These are phyloP conservation scores for Neogobius melanostomus DNA, from an alignment of 2,113 vertebrate genomes.

Conservation along the genomic window DNA sequence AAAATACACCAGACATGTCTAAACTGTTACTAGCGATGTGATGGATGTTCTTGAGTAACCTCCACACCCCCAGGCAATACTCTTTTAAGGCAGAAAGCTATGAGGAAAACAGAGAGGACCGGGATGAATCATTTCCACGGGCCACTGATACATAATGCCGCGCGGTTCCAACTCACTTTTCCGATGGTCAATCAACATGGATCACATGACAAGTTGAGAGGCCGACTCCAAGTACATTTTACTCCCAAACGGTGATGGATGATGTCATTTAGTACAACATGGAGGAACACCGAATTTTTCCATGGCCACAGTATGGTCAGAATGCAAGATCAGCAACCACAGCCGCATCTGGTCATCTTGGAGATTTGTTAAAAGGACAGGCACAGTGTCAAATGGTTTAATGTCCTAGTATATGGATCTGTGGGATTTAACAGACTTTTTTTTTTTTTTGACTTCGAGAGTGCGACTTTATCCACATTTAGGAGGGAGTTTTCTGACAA, in stretches of 20 bases:
- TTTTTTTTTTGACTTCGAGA: too few species aligned
- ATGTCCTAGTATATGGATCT: not conserved
- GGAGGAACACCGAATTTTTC: constrained; percentile 56
- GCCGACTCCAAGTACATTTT: constrained; percentile 22
- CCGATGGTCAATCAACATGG: constrained; percentile 15
- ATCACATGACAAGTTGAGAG: constrained; percentile 22
- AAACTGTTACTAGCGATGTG: constrained; percentile 41
- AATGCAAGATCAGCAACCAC: constrained; percentile 68
- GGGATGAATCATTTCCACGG: constrained; percentile 40
- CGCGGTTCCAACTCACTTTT: constrained; percentile 8
- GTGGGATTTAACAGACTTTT: too few species aligned
- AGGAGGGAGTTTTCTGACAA: too few species aligned
- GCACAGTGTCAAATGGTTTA: not conserved
- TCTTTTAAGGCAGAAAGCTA: constrained; percentile 37
- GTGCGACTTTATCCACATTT: too few species aligned
- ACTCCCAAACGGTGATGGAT: constrained; percentile 35
- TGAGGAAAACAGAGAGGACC: constrained; percentile 42
- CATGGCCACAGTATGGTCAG: constrained; percentile 57
- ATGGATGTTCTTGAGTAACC: constrained; percentile 55
- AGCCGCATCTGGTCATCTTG: constrained; percentile 63
- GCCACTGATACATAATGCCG: constrained; percentile 1
- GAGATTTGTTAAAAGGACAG: constrained; percentile 37
- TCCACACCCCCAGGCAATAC: constrained; percentile 51
- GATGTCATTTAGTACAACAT: constrained; percentile 49
- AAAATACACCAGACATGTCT: constrained; percentile 40